Evolutionary conservation across 92 coral and sea anemone species (phyloP).

Genomic region (Heteractis magnifica): DNA sequence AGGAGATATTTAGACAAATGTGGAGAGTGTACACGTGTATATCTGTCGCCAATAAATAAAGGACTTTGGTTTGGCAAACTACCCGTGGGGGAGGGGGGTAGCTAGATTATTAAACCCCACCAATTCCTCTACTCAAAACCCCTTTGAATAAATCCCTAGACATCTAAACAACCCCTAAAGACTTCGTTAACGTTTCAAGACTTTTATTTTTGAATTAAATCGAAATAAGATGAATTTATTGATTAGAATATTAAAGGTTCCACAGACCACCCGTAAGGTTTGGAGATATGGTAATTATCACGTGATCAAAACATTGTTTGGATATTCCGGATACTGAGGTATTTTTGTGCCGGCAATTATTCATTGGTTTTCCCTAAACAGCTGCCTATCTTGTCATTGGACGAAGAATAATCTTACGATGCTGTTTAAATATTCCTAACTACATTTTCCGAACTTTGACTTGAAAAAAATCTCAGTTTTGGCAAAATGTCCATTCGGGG

Average conservation of each 20-base stretch:
- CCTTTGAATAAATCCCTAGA: background rate
- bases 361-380: constrained; percentile 1
- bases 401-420: background rate
- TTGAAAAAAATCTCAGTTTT: background rate
- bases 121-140: background rate
- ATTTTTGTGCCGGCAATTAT: background rate
- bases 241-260: background rate
- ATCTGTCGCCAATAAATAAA: constrained; percentile 28
- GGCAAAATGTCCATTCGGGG: background rate
- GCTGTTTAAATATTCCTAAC: background rate
- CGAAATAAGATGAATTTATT: background rate
- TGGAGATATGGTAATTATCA: background rate
- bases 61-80: background rate
- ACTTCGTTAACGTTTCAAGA: background rate
- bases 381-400: constrained; percentile 7
- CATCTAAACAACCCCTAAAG: background rate
- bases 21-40: constrained; percentile 28
- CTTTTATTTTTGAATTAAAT: background rate
- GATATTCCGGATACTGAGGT: background rate
- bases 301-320: constrained; percentile 21
- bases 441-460: background rate
- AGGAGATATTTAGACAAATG: constrained; percentile 1
- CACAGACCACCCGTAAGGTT: background rate
- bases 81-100: background rate
- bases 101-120: background rate